Evolutionary conservation across 2,113 vertebrate genomes (phyloP), one percentile per base, ranked within the genome.

Genomic region (Poeciliopsis prolifica): DNA sequence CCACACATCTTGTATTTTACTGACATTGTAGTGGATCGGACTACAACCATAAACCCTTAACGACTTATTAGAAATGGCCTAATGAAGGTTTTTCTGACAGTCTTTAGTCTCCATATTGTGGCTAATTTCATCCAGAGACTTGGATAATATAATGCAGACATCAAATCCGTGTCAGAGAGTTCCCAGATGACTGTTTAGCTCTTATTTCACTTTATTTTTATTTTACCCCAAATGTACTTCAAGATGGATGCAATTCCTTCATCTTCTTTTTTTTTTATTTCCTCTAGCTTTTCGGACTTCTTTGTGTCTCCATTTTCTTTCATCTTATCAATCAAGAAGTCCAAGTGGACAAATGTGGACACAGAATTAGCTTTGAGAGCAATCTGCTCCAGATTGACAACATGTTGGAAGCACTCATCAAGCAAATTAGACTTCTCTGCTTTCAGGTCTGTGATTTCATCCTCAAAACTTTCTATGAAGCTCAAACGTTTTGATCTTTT

Each of bases 281-380:
- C 48, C 48, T 24, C 48, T 2, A 54, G 19, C 22, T 54, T 54
- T 22, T 54, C 19, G 48, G 8, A 5, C 22, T 54, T 54, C 8
- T 54, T 2, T 54, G 48, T 19, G 7, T 54, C 48, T 54, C 48
- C 48, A 54, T 54, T 24, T n/a, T n/a, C 48, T 24, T 60, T 31
- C 78, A 75, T 70, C 42, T 67, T 74, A 15, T 61, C 15, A 10
- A 62, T 72, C 60, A 72, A 14, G 10, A 72, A 61, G 60, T 62
- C 60, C 60, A 72, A 42, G 48, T 70, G 68, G 31, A 70, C 48
- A 60, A 19, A 60, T 26, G 51, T 60, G 51, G 1, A 60, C 31
- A 35, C 9, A 26, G 22, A 58, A 35, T 70, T 9, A 8, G 13
- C 33, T 61, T 61, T 70, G 31, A 70, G 54, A 24, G 54, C 54